phyloP scores from a whole-genome alignment of 1,140 invertebrate species.

The Cherax quadricarinatus region DNA sequence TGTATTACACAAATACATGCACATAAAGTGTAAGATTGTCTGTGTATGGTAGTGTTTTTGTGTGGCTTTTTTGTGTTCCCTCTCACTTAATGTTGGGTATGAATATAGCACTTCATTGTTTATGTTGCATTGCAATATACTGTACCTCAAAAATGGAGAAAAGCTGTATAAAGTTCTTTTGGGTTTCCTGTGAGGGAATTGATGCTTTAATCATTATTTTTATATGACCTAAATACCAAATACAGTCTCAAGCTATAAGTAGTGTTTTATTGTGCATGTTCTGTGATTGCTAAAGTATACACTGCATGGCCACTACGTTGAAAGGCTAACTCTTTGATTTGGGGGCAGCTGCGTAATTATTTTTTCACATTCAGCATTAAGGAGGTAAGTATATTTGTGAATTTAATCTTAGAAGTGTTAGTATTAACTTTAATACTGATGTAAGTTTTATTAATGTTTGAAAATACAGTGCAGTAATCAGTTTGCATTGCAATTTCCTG shows the following conservation, averaged over 20 bases:
- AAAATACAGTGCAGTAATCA: too few species aligned
- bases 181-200: conserved; percentile 22
- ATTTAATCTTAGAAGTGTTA: too few species aligned
- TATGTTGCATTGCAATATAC: neutral
- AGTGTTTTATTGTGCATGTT: conserved; percentile 49
- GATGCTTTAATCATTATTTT: conserved; percentile 57
- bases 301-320: conserved; percentile 23
- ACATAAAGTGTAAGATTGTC: neutral
- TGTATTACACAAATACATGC: neutral
- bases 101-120: neutral
- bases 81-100: neutral
- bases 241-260: conserved; percentile 40
- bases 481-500: too few species aligned
- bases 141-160: conserved; percentile 1
- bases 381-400: neutral
- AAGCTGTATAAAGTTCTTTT: conserved; percentile 25
- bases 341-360: neutral
- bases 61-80: neutral
- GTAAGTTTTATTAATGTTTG: too few species aligned
- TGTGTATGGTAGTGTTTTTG: neutral
- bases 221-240: conserved; percentile 51
- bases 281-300: conserved; percentile 8
- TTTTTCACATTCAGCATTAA: neutral
- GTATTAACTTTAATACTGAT: too few species aligned
- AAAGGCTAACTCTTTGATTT: neutral